Conservation (phyloP, 2,797 vertebrate species). For the Galago senegalensis region DNA sequence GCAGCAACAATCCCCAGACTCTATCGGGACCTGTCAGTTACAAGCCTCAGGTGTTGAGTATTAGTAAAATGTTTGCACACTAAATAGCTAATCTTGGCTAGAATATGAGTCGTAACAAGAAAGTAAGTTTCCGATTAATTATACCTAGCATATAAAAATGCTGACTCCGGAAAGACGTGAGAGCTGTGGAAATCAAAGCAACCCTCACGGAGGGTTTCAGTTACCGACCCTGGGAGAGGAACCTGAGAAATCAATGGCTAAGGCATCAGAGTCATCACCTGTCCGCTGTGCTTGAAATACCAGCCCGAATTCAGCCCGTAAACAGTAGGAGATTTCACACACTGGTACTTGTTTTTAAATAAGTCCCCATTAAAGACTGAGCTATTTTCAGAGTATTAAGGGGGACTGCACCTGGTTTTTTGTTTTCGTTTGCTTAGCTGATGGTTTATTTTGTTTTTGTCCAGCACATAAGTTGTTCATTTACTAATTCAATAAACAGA, state of each 20-base stretch:
- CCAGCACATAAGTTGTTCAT: not conserved
- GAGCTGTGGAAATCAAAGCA: slow-evolving; percentile 18
- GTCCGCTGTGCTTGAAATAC: slow-evolving; percentile 40
- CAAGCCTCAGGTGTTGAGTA: slow-evolving; percentile 65
- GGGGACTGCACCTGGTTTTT: not conserved
- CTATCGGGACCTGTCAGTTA: slow-evolving; percentile 70
- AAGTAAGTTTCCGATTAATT: slow-evolving; percentile 29
- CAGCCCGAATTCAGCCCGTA: slow-evolving; percentile 40
- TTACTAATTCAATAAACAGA: slow-evolving; percentile 21
- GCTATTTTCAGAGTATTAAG: slow-evolving; percentile 58
- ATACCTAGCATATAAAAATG: not conserved
- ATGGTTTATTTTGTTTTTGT: slow-evolving; percentile 34
- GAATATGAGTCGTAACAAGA: not conserved
- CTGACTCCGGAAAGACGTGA: not conserved
- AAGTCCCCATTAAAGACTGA: slow-evolving; percentile 23
- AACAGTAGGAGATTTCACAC: slow-evolving; percentile 48
- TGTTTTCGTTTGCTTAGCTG: slow-evolving; percentile 41
- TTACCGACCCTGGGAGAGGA: slow-evolving; percentile 24
- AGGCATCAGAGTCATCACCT: slow-evolving; percentile 67
- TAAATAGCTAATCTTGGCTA: slow-evolving; percentile 54
- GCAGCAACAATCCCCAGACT: not conserved
- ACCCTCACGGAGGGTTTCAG: not conserved
- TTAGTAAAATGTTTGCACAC: slow-evolving; percentile 69
- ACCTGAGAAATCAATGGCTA: slow-evolving; percentile 43
- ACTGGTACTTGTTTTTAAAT: slow-evolving; percentile 58